phyloP scores from a whole-genome alignment of 2,797 vertebrate species.

The Ispidina picta region DNA sequence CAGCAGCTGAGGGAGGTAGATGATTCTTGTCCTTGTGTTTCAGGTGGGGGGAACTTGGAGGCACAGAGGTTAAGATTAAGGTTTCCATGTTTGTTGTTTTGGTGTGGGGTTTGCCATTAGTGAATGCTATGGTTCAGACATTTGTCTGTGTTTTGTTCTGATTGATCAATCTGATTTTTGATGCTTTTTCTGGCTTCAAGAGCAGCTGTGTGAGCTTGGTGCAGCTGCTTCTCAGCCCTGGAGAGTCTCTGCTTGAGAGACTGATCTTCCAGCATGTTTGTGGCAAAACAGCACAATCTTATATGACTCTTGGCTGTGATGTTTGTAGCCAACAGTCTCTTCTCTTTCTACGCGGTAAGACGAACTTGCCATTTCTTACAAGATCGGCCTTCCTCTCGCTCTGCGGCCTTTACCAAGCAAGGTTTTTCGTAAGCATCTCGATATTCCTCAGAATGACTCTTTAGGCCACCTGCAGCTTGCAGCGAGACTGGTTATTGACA shows the following conservation, averaged over 20 bases:
- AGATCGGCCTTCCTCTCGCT: accelerated
- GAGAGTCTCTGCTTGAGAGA: neutral
- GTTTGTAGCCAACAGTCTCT: neutral
- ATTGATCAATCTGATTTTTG: neutral
- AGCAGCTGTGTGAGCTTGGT: neutral
- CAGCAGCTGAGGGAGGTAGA: neutral
- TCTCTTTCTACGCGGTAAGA: neutral
- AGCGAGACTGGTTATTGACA: neutral
- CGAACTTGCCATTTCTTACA: neutral
- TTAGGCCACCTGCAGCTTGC: constrained; percentile 15
- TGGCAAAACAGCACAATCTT: neutral
- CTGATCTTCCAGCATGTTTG: neutral
- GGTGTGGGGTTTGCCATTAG: neutral
- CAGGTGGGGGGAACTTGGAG: neutral
- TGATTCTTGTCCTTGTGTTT: neutral
- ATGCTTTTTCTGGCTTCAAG: neutral
- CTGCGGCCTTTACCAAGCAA: neutral
- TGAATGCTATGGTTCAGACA: neutral
- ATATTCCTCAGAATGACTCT: neutral
- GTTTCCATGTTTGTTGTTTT: neutral
- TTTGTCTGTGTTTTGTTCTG: neutral
- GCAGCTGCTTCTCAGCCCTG: neutral
- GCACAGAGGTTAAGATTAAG: neutral
- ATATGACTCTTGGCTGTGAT: neutral
- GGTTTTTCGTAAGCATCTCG: neutral